Percentiles rank a stretch among this genome's conserved stretches.
Conservation (phyloP, 2,888 invertebrate genomes). For the Erebia epiphron region DNA sequence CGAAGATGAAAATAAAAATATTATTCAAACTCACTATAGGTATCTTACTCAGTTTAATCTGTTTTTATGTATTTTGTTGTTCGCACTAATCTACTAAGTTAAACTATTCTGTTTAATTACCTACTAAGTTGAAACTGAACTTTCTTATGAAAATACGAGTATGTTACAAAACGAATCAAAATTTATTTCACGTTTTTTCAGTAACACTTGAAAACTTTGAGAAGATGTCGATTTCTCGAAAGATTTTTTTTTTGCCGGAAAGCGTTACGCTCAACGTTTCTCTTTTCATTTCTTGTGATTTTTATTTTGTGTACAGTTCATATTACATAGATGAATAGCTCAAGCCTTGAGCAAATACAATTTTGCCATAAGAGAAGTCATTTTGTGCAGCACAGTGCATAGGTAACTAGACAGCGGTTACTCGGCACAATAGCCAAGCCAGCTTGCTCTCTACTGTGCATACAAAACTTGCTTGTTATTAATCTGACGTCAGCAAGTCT, state of each 20-base stretch:
- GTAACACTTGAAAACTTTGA: background rate
- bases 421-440: slow-evolving; percentile 63
- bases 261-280: background rate
- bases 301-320: background rate
- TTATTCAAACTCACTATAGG: too few species aligned
- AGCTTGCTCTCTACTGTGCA: slow-evolving; percentile 63
- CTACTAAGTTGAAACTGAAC: too few species aligned
- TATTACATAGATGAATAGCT: background rate
- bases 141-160: background rate
- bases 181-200: background rate
- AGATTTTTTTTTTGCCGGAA: background rate
- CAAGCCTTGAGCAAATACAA: slow-evolving; percentile 7
- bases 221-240: background rate
- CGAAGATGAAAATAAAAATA: too few species aligned
- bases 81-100: too few species aligned
- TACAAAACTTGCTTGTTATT: slow-evolving; percentile 61
- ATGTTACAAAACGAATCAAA: too few species aligned
- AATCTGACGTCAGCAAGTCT: slow-evolving; percentile 62
- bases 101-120: too few species aligned
- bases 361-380: slow-evolving; percentile 20
- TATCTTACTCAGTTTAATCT: too few species aligned
- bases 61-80: too few species aligned
- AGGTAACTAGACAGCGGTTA: slow-evolving; percentile 41
- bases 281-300: background rate
- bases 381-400: slow-evolving; percentile 34